Base-by-base conservation (phyloP, 2,888 invertebrate species). In the Diplolepis rosae region DNA sequence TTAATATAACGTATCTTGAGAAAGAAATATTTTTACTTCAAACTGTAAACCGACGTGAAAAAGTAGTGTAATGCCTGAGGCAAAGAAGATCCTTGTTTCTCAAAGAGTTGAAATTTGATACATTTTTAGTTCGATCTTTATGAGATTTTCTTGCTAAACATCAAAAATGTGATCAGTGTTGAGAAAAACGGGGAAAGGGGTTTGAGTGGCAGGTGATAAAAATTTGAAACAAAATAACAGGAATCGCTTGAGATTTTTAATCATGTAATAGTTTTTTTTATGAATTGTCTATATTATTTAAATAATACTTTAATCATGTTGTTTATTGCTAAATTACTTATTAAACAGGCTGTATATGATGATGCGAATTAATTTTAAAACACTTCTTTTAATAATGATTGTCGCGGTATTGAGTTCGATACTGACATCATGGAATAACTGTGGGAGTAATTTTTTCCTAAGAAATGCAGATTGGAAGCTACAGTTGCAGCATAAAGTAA, bases 351-450 rank as follows among this genome's bases (percentile, higher is more conserved):
- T 89, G 82, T 90, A 89, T 85, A 92, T 94, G 91, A 93, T 94
- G 91, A 92, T 95, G 92, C 92, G 95, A 80, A 89, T 95, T 83
- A 95, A 95, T 89, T 91, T 95, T 88, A 95, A 95, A 89, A 90
- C 93, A 84, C 91, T 93, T 77, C 90, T 96, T 77, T 89, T 94
- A 65, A 68, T 88, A 75, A 73, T 88, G 42, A 77, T 86, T 78
- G 85, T 87, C 50, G 85, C 86, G 69, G 94, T 93, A 48, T 88
- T 94, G 79, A 90, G 95, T 79, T 92, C 94, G 79, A 93, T 93
- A 77, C 89, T 95, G 66, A 91, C 92, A 48, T 92, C 95, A 79
- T 96, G 95, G 93, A 93, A 93, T 84, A 93, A 93, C 84, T 96
- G 95, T 84, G 93, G 93, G 2, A 93, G 92, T 77, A 90, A 92